Conservation (phyloP, 37 sponge, comb jelly and placozoan genomes). For the Diacarnus erythraeanus region DNA sequence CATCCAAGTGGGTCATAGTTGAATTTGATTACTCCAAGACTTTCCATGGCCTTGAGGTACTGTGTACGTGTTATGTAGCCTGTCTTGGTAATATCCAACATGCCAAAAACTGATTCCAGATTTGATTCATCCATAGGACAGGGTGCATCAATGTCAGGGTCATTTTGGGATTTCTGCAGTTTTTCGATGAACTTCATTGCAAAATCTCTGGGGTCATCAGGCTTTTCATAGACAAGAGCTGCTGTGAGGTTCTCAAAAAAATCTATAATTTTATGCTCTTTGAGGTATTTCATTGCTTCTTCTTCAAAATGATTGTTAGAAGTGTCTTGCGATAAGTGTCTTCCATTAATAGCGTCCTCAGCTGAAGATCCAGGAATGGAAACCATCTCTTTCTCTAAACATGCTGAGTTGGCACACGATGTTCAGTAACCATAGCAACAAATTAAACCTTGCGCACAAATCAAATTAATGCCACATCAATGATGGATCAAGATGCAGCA, state of each 20-base stretch:
- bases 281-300: constrained; percentile 64
- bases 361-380: no score
- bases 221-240: constrained; percentile 77
- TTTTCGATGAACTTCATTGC: constrained; percentile 70
- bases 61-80: constrained; percentile 79
- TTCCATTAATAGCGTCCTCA: neutral
- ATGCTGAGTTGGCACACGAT: neutral
- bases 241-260: constrained; percentile 87
- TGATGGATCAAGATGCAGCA: no score
- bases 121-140: constrained; percentile 80
- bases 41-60: constrained; percentile 82
- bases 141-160: constrained; percentile 54
- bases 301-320: no score
- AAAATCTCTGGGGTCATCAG: constrained; percentile 78
- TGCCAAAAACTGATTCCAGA: constrained; percentile 76
- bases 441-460: neutral
- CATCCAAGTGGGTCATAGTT: constrained; percentile 68
- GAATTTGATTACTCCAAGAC: constrained; percentile 58
- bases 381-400: no score
- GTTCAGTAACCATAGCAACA: neutral
- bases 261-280: constrained; percentile 75
- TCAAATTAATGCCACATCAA: no score
- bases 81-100: constrained; percentile 83
- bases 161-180: constrained; percentile 58
- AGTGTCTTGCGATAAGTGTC: neutral